These are phyloP conservation scores for Parotocinclus haroldoi DNA, from an alignment of 2,797 vertebrate genomes.

Conservation along the genomic window DNA sequence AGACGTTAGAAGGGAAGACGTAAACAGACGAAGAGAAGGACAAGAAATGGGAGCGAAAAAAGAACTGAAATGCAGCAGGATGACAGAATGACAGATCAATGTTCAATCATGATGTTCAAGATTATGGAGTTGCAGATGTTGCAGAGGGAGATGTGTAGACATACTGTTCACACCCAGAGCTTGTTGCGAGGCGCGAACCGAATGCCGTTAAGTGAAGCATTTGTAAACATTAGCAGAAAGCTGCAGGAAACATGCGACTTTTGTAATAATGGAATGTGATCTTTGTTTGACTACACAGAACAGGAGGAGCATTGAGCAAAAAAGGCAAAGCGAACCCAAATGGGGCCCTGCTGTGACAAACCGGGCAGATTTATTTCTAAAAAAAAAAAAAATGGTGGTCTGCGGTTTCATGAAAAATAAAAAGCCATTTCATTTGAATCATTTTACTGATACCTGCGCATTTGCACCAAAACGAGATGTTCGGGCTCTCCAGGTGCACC, in stretches of 20 bases:
- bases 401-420: slow-evolving; percentile 4
- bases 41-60: too few species aligned
- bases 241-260: slow-evolving; percentile 46
- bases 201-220: slow-evolving; percentile 44
- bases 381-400: slow-evolving; percentile 20
- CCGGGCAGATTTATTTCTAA: slow-evolving; percentile 31
- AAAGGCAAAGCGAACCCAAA: slow-evolving; percentile 24
- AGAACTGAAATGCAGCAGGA: too few species aligned
- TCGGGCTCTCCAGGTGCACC: background rate
- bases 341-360: slow-evolving; percentile 36
- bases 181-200: slow-evolving; percentile 28
- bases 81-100: background rate
- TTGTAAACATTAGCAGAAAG: slow-evolving; percentile 54
- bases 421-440: background rate
- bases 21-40: too few species aligned
- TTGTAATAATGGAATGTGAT: slow-evolving; percentile 51
- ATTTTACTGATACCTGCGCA: background rate
- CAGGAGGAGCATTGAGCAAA: slow-evolving; percentile 46
- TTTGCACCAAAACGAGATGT: background rate
- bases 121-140: background rate
- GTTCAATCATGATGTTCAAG: background rate
- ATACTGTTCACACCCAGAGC: background rate
- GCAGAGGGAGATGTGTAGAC: background rate
- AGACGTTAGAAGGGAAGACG: too few species aligned
- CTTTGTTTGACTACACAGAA: slow-evolving; percentile 57